phyloP scores from a whole-genome alignment of 2,797 vertebrate genomes.

The Cyprinodon diabolis region DNA sequence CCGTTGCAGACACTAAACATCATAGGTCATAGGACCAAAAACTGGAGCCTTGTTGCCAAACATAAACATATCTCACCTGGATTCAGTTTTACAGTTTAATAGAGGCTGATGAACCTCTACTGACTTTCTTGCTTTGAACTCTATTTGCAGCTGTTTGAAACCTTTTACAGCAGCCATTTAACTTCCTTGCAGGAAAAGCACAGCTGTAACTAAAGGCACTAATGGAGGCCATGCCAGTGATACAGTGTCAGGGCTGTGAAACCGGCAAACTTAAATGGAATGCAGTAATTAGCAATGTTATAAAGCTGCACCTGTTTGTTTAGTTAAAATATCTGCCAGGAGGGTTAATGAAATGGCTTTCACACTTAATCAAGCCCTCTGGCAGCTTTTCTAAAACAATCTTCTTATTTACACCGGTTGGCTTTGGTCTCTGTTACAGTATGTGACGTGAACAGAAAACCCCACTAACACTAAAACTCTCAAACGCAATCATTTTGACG shows the following conservation, averaged over 20 bases:
- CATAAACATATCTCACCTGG: constrained; percentile 9
- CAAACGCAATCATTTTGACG: no score
- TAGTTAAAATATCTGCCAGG: constrained; percentile 17
- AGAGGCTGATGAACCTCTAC: constrained; percentile 6
- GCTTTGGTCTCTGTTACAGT: neutral
- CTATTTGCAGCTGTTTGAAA: neutral
- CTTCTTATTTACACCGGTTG: neutral
- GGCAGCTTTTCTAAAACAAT: constrained; percentile 2
- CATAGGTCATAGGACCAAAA: neutral
- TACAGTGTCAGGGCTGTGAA: neutral
- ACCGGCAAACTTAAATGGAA: constrained; percentile 11
- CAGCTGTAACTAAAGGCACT: constrained; percentile 17
- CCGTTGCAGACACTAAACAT: neutral
- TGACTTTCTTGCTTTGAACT: constrained; percentile 24
- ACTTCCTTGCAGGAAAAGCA: constrained; percentile 16
- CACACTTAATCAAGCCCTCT: constrained; percentile 14
- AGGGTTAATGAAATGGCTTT: constrained; percentile 33
- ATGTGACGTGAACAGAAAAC: neutral
- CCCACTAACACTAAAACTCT: neutral
- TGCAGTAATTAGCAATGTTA: constrained; percentile 35
- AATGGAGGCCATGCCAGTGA: constrained; percentile 18
- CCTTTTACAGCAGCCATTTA: constrained; percentile 16
- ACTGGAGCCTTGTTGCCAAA: neutral
- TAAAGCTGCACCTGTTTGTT: constrained; percentile 41
- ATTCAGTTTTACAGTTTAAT: constrained; percentile 27